These are phyloP conservation scores for Cylas formicarius DNA, from an alignment of 1,140 invertebrate genomes.

Conservation along the genomic window DNA sequence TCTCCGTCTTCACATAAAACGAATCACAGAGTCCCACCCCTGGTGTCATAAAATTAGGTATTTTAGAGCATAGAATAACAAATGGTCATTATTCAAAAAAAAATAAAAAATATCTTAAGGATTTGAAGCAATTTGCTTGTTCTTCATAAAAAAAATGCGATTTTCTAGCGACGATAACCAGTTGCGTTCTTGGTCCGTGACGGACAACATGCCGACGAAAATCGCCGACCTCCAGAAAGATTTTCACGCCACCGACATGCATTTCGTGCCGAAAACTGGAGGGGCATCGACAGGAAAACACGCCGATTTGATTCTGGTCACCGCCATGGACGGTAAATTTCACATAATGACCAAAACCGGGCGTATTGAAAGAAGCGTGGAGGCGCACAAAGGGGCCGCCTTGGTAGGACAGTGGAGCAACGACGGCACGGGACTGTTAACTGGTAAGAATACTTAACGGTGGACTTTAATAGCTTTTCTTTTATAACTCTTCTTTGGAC, in stretches of 20 bases:
- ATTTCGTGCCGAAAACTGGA: slow-evolving; percentile 61
- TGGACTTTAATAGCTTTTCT: background rate
- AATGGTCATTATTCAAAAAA: too few relatives aligned
- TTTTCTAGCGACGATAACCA: slow-evolving; percentile 80
- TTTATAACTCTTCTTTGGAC: too few relatives aligned
- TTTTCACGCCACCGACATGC: slow-evolving; percentile 81
- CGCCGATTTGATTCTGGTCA: slow-evolving; percentile 78
- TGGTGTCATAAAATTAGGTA: too few relatives aligned
- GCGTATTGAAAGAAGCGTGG: slow-evolving; percentile 84
- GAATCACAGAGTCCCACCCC: too few relatives aligned
- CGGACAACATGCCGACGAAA: slow-evolving; percentile 66
- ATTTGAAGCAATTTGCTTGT: slow-evolving; percentile 3
- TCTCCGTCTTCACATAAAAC: too few relatives aligned
- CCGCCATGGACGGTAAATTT: slow-evolving; percentile 85
- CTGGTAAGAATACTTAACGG: slow-evolving; percentile 49
- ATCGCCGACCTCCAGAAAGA: slow-evolving; percentile 73
- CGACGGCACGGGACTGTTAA: slow-evolving; percentile 85
- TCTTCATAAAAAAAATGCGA: slow-evolving; percentile 7
- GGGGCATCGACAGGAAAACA: slow-evolving; percentile 52
- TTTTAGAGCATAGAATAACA: too few relatives aligned
- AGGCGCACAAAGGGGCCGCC: slow-evolving; percentile 89
- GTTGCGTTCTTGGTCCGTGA: slow-evolving; percentile 81
- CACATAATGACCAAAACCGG: slow-evolving; percentile 83
- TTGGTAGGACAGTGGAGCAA: slow-evolving; percentile 81
- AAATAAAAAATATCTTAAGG: too few relatives aligned